Base-by-base conservation (phyloP, 1,140 invertebrate species). In the Piezodorus guildinii region DNA sequence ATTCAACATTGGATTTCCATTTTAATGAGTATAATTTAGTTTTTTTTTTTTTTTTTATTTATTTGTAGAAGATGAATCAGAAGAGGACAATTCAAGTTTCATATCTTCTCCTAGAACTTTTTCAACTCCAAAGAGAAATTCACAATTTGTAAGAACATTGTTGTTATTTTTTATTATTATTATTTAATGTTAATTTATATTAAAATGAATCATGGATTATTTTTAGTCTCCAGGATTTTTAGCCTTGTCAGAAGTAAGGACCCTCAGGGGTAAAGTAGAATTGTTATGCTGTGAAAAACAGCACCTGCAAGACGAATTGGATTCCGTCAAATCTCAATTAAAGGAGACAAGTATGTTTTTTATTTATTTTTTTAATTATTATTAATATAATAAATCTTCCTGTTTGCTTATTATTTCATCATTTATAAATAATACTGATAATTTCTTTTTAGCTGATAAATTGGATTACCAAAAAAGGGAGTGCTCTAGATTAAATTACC, bases 41-140 rank as follows among this genome's bases (percentile, higher is more conserved):
- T n/a, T n/a, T n/a, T n/a, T n/a, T n/a, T n/a, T n/a, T n/a, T n/a
- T n/a, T n/a, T n/a, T n/a, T 30, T 30, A 4, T 8, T 30, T 3
- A 23, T 56, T 56, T 56, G 5, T 23, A 56, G 52, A 56, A 27
- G 17, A 23, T 15, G 23, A 23, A 25, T 23, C 52, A 23, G 52
- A 56, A 3, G 52, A 56, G 25, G 52, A 56, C 19, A 4, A 3
- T 21, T 25, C 23, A 21, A 56, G 52, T 56, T 56, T 9, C 17
- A 16, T 25, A 25, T 56, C 52, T 23, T 56, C 52, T 16, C 52
- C 52, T 56, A 6, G 52, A 23, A 56, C 17, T 9, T 56, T 9
- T 56, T 56, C 52, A 56, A 56, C 52, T 1, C 52, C 52, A 6
- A 56, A 56, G 21, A 56, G 52, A 23, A 49, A 49, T 49, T n/a